Base-by-base conservation (phyloP, 2,888 invertebrate species). In the Xestia xanthographa region DNA sequence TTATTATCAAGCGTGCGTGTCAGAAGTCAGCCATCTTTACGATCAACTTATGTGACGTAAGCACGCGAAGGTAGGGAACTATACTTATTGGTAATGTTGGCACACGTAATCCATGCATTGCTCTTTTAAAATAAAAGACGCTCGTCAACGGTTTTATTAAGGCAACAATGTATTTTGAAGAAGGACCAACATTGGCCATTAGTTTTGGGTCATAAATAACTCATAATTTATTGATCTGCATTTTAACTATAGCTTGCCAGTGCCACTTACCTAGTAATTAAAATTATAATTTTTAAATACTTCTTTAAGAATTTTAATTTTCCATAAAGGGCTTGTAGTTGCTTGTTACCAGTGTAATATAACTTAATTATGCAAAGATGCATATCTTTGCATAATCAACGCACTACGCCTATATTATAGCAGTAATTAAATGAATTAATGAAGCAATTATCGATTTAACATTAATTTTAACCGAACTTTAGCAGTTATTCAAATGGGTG, bases 1-100 rank as follows among this genome's bases (percentile, higher is more conserved):
- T 87, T 81, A 75, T 86, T 89, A 85, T 71, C 72, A 69, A 63
- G 50, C 77, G 66, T 74, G 85, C 90, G 86, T 87, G 88, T 70
- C 60, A 65, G 66, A 38, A 69, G 87, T 72, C 77, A 74, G 84
- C 86, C 86, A 84, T 89, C 86, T 88, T 89, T 81, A 86, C 66
- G 71, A 75, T 79, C 75, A 71, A 84, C 72, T 89, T 88, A 89
- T 89, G 86, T 82, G 88, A 86, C 90, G 79, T 79, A 48, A n/a
- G 60, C 90, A 89, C 85, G 88, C 88, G 67, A 87, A 68, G 66
- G 63, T 43, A n/a, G 29, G 45, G n/a, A 60, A 75, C 80, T 69
- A 50, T 53, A 73, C 83, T 85, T 85, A 81, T 41, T 58, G 38
- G 56, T 75, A 26, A n/a, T 48, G 14, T 70, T 50, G 62, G 38